Evolutionary conservation across 2,888 invertebrate genomes (phyloP), one percentile per base, ranked within the genome.

Genomic region (Eledone cirrhosa): DNA sequence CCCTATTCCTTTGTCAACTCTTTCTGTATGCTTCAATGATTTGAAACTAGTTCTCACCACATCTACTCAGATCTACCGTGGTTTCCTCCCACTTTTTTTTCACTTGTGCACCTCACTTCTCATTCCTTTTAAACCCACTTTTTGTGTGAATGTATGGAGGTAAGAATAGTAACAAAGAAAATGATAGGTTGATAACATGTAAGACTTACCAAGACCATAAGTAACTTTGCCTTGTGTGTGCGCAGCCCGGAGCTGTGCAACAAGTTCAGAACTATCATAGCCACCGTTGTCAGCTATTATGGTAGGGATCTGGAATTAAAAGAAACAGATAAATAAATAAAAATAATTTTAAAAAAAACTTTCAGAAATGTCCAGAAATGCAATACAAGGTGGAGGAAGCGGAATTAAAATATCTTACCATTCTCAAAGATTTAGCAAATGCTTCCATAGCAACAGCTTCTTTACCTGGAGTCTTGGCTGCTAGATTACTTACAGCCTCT

Each of bases 271-370:
- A 72, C 98, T 97, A 92, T 99, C 99, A 90, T 96, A 98, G 80
- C 99, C 99, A 80, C 97, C 99, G 92, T 99, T 99, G 91, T 99
- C 99, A 59, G 98, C 97, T 83, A 99, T 98, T 79, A 96, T 96
- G 31, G 96, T 96, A 0, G 99, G 99, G 85, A 99, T 92, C 86
- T 96, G 88, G 48, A 89, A 85, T 78, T 80, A 27, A 41, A n/a
- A 72, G 11, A 22, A 19, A 29, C 19, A 5, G 2, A 11, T 19
- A 24, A 27, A n/a, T n/a, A 29, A 67, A 29, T 67, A 67, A 7
- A 27, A 67, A 67, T 13, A 22, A 13, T 65, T 4, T 65, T 65
- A 11, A 63, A 11, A 63, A 63, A 16, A 63, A 24, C 14, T 53
- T 63, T 63, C 63, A 63, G 41, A 0, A 41, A 41, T 2, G 11